A percentile compares a stretch with the other conserved stretches of the same genome.
These are phyloP conservation scores for Cephalopachus bancanus DNA, from an alignment of 2,797 vertebrate genomes.

Conservation along the genomic window DNA sequence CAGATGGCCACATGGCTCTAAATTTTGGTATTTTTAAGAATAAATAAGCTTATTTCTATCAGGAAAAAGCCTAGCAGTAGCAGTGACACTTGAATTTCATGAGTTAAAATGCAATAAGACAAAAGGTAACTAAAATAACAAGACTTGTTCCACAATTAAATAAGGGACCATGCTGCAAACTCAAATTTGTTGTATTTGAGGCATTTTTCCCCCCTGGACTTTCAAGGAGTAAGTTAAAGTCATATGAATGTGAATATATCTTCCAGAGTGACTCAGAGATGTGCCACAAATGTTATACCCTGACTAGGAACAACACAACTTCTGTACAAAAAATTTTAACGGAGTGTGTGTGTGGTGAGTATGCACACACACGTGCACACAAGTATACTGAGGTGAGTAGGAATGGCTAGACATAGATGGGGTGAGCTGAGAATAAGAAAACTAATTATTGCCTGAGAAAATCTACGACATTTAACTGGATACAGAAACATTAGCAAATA, in stretches of 20 bases:
- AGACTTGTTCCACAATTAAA: background rate
- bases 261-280: background rate
- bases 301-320: background rate
- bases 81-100: conserved; percentile 38
- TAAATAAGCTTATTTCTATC: conserved; percentile 52
- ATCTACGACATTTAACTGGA: background rate
- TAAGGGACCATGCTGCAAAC: background rate
- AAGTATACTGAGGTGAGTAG: accelerated
- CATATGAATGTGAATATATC: background rate
- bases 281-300: background rate
- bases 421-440: background rate
- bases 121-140: conserved; percentile 66
- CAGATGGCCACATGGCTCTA: background rate
- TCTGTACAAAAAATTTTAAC: background rate
- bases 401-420: background rate
- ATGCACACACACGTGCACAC: no score
- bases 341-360: no score
- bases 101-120: conserved; percentile 26
- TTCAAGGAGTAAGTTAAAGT: background rate
- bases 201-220: background rate
- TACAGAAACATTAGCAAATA: conserved; percentile 38
- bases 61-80: conserved; percentile 52
- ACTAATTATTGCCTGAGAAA: conserved; percentile 31
- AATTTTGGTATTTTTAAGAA: conserved; percentile 65
- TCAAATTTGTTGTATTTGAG: background rate